Conservation (phyloP, 1,140 invertebrate genomes). For the Linepithema humile region DNA sequence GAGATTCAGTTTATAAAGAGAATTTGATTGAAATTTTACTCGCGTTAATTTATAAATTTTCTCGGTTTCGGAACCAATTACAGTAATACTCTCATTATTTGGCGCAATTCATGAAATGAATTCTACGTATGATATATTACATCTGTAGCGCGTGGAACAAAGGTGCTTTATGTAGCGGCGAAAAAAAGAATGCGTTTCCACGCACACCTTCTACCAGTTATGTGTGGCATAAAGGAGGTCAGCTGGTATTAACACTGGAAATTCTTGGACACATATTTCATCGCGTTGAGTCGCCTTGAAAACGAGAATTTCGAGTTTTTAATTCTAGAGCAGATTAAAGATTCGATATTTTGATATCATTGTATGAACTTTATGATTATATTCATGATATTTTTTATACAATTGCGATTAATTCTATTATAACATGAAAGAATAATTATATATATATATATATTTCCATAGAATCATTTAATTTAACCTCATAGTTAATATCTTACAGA, state of each 20-base stretch:
- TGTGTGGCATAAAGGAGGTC: slow-evolving; percentile 63
- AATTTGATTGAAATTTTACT: not conserved
- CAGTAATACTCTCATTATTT: not conserved
- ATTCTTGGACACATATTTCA: slow-evolving; percentile 64
- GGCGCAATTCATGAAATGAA: not conserved
- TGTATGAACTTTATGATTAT: not conserved
- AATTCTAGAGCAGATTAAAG: not conserved
- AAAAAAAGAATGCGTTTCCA: slow-evolving; percentile 56
- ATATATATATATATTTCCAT: not conserved
- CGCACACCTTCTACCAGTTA: slow-evolving; percentile 62
- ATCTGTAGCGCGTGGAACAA: slow-evolving; percentile 64
- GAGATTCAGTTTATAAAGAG: no score
- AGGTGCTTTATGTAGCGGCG: slow-evolving; percentile 61
- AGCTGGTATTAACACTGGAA: slow-evolving; percentile 42
- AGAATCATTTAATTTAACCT: not conserved
- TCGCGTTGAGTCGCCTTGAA: not conserved
- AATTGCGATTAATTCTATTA: not conserved
- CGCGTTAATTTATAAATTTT: no score
- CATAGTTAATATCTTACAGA: not conserved
- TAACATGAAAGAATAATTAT: no score
- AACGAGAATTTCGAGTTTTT: slow-evolving; percentile 3
- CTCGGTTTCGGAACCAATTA: not conserved
- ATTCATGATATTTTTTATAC: not conserved
- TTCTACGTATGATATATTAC: slow-evolving; percentile 24
- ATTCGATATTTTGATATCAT: not conserved